phyloP scores from a whole-genome alignment of 1,140 invertebrate genomes.

The Luehdorfia chinensis region DNA sequence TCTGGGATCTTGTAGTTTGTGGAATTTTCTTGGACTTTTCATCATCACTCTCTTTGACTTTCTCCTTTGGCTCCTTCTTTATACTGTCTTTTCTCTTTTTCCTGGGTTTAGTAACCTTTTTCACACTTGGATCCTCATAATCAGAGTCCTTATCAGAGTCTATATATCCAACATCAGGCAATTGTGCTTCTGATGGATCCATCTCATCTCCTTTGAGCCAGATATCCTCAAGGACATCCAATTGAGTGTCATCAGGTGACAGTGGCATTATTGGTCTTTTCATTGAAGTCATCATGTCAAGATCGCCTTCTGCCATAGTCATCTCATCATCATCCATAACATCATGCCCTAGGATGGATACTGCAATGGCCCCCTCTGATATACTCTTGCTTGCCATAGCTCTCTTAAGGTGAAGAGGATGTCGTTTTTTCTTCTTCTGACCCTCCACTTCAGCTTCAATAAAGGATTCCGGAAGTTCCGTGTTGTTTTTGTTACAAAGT shows the following conservation, averaged over 20 bases:
- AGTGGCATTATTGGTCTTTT: constrained; percentile 75
- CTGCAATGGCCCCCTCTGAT: constrained; percentile 70
- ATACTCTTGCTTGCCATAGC: constrained; percentile 76
- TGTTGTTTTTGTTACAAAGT: constrained; percentile 85
- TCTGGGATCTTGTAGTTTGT: constrained; percentile 24
- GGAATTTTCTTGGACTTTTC: constrained; percentile 22
- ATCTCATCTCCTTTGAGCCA: constrained; percentile 90
- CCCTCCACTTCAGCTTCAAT: constrained; percentile 76
- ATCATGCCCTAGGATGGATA: constrained; percentile 71
- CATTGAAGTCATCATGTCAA: constrained; percentile 74
- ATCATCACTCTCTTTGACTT: constrained; percentile 26
- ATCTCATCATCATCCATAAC: constrained; percentile 72
- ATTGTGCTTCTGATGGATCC: constrained; percentile 73
- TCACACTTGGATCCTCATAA: constrained; percentile 53
- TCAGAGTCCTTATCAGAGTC: constrained; percentile 71
- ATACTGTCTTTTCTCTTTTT: constrained; percentile 46
- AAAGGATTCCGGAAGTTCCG: constrained; percentile 80
- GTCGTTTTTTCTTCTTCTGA: constrained; percentile 80
- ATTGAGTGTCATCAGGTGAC: constrained; percentile 82
- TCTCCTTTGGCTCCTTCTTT: constrained; percentile 45
- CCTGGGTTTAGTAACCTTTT: constrained; percentile 40
- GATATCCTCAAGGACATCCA: constrained; percentile 88
- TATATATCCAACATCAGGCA: constrained; percentile 67
- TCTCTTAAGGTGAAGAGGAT: constrained; percentile 80
- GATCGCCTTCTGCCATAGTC: constrained; percentile 73